Percentiles rank a stretch among this genome's conserved stretches.
Evolutionary conservation across 2,888 invertebrate genomes (phyloP).

Genomic region (Rhogogaster chlorosoma): DNA sequence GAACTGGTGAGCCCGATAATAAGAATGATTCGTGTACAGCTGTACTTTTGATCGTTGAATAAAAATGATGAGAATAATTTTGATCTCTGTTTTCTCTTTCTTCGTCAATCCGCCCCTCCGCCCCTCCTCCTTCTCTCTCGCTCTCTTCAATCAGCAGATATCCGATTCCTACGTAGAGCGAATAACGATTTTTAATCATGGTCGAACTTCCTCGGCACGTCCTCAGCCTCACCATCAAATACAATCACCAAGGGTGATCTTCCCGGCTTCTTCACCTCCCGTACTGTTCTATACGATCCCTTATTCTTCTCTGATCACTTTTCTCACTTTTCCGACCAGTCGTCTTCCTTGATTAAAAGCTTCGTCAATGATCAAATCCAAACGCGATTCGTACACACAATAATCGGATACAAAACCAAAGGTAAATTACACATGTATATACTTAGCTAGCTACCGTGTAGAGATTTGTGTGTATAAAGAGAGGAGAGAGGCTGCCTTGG

Average conservation of each 20-base stretch:
- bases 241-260: constrained; percentile 60
- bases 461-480: neutral
- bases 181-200: constrained; percentile 50
- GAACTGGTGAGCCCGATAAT: neutral
- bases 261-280: constrained; percentile 20
- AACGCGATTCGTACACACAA: neutral
- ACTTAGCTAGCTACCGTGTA: neutral
- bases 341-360: neutral
- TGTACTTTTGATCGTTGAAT: neutral
- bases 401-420: neutral
- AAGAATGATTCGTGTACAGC: neutral
- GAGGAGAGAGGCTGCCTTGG: neutral
- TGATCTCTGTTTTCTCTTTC: constrained; percentile 57
- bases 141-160: constrained; percentile 26
- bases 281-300: constrained; percentile 42
- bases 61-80: neutral
- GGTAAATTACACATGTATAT: neutral
- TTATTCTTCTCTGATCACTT: constrained; percentile 40
- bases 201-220: constrained; percentile 59
- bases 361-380: too few relatives aligned
- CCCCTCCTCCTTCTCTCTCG: constrained; percentile 50
- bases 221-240: constrained; percentile 63
- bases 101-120: constrained; percentile 62
- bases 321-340: neutral
- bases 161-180: constrained; percentile 36